phyloP scores from a whole-genome alignment of 2,113 vertebrate genomes.

The Marmota monax region DNA sequence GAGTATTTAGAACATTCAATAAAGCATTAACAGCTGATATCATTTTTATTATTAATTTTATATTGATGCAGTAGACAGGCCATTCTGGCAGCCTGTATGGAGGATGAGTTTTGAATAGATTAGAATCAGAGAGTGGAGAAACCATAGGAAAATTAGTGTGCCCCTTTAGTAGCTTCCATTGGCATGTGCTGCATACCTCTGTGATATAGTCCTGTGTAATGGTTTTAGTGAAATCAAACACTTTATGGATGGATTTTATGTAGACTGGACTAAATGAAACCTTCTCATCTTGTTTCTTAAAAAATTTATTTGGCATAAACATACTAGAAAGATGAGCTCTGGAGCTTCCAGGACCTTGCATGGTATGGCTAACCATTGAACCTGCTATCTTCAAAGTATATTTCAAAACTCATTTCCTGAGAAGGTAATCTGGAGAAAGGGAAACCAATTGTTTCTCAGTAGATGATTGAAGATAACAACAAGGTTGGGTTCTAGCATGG shows the following conservation, averaged over 20 bases:
- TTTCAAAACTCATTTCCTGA: slow-evolving; percentile 27
- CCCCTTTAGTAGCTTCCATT: neutral
- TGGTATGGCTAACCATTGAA: neutral
- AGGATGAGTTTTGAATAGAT: slow-evolving; percentile 2
- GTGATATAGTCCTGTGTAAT: neutral
- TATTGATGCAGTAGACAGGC: neutral
- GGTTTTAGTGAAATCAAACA: slow-evolving; percentile 33
- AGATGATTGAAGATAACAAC: neutral
- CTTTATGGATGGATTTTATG: neutral
- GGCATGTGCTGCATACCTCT: slow-evolving; percentile 37
- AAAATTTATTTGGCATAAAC: neutral
- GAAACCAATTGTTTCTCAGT: neutral
- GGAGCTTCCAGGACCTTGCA: neutral
- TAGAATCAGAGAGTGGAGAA: neutral
- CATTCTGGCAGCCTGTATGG: neutral
- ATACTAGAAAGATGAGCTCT: slow-evolving; percentile 24
- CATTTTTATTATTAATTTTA: neutral
- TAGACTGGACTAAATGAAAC: neutral
- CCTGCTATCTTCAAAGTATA: neutral
- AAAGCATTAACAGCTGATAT: neutral
- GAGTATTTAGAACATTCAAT: neutral
- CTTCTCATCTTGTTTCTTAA: neutral
- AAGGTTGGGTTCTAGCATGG: neutral
- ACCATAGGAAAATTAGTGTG: neutral
- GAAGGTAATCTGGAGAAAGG: neutral